These are phyloP conservation scores for Isotomurus palustris DNA, from an alignment of 2,888 invertebrate species.

Conservation along the genomic window DNA sequence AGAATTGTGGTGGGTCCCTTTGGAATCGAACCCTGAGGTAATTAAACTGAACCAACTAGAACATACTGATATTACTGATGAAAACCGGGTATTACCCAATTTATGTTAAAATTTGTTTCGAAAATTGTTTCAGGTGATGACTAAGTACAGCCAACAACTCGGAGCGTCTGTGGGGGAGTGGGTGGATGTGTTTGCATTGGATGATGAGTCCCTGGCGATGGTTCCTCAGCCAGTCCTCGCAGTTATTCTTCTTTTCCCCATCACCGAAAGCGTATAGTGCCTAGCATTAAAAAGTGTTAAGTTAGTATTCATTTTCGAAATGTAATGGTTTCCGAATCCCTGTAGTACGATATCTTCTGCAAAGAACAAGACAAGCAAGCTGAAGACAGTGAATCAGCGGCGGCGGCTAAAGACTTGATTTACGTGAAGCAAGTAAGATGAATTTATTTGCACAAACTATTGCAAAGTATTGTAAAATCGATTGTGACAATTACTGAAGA, in stretches of 20 bases:
- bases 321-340: neutral
- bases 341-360: no score
- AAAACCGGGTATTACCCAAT: neutral
- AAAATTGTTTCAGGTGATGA: slow-evolving; percentile 17
- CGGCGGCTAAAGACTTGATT: no score
- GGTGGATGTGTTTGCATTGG: slow-evolving; percentile 89
- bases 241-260: slow-evolving; percentile 82
- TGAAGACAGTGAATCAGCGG: no score
- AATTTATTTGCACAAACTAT: no score
- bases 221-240: slow-evolving; percentile 81
- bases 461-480: slow-evolving; percentile 3
- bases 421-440: no score
- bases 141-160: slow-evolving; percentile 68
- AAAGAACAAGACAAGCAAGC: no score
- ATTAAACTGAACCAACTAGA: neutral
- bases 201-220: slow-evolving; percentile 77
- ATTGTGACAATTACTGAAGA: no score
- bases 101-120: neutral
- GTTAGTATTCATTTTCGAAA: neutral
- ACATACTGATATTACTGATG: neutral
- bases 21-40: slow-evolving; percentile 44
- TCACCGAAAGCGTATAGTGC: slow-evolving; percentile 54
- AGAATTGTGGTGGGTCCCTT: slow-evolving; percentile 35
- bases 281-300: no score
- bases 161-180: slow-evolving; percentile 81